Evolutionary conservation across 2,113 vertebrate genomes (phyloP), one percentile per base, ranked within the genome.

Genomic region (Chaetops frenatus): DNA sequence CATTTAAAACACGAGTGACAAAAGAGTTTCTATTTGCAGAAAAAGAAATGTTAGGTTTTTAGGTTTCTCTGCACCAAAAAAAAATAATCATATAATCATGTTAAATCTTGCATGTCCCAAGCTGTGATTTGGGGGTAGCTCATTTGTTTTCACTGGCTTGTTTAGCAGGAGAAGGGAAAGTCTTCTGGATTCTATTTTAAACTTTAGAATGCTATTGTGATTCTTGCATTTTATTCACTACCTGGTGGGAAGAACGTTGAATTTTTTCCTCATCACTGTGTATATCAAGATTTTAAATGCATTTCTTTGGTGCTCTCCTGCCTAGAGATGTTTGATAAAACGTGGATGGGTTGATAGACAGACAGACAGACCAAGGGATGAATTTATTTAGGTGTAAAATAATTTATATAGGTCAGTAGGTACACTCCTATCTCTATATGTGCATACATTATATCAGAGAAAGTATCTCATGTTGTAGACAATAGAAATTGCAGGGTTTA

Each of bases 21-120:
- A 87, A 90, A 87, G 61, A 54, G 33, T 77, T 95, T 85, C 85
- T 94, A 64, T 93, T 95, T 92, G 45, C 35, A 73, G 90, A 25
- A 45, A 20, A 57, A 81, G n/a, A 67, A 61, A 79, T 82, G 36
- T 53, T 83, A 11, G 14, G 14, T 76, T 69, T 83, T 82, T 65
- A 72, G 31, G 18, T 86, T 93, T 80, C 45, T 77, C 14, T 62
- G 31, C 56, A 73, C 35, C 27, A 62, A 85, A 72, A 92, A 72
- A 92, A 93, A 82, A 29, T 8, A 86, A 76, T 93, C 56, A n/a
- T 77, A 44, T 73, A 86, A 92, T 38, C 38, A 38, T 54, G n/a
- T 70, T 92, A 71, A 64, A 89, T 84, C 56, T 65, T 65, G 13
- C 35, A 19, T 71, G 83, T 74, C 72, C 69, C 87, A 74, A 56